A percentile compares a stretch with the other conserved stretches of the same genome.
phyloP scores from a whole-genome alignment of 1,140 invertebrate genomes.

The Drosophila sproati region DNA sequence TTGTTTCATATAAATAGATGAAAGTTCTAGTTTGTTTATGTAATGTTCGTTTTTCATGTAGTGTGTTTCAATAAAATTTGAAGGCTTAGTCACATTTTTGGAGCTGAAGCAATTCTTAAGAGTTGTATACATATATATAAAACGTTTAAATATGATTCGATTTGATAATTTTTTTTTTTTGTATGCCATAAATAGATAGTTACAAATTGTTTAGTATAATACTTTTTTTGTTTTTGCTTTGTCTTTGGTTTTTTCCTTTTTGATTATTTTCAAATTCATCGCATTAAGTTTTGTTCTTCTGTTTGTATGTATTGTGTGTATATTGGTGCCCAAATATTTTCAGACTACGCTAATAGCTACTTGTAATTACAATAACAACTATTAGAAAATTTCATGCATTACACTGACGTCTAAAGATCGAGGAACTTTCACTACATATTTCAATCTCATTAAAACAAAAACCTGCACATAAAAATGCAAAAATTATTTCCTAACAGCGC shows the following conservation, averaged over 20 bases:
- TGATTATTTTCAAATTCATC: slow-evolving; percentile 12
- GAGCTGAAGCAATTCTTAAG: slow-evolving; percentile 58
- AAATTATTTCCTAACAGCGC: background rate
- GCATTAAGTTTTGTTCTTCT: slow-evolving; percentile 16
- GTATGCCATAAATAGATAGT: slow-evolving; percentile 62
- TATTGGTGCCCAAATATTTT: slow-evolving; percentile 80
- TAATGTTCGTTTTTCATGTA: slow-evolving; percentile 13
- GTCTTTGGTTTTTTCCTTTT: slow-evolving; percentile 4
- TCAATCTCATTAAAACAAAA: background rate
- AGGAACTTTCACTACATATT: slow-evolving; percentile 74
- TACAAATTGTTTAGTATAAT: slow-evolving; percentile 64
- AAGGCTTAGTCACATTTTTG: slow-evolving; percentile 42
- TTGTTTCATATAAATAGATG: slow-evolving; percentile 27
- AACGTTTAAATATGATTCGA: slow-evolving; percentile 62
- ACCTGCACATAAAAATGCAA: slow-evolving; percentile 20
- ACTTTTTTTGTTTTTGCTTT: slow-evolving; percentile 46
- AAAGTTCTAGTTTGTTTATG: slow-evolving; percentile 8
- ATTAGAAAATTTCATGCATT: slow-evolving; percentile 42
- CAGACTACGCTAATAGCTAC: slow-evolving; percentile 73
- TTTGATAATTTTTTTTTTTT: slow-evolving; percentile 30
- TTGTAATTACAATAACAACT: slow-evolving; percentile 66
- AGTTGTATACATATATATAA: slow-evolving; percentile 73
- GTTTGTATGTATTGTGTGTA: slow-evolving; percentile 56
- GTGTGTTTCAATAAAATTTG: slow-evolving; percentile 27
- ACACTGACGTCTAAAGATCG: slow-evolving; percentile 47